These are phyloP conservation scores for Ips typographus DNA, from an alignment of 1,140 invertebrate genomes.

Conservation along the genomic window DNA sequence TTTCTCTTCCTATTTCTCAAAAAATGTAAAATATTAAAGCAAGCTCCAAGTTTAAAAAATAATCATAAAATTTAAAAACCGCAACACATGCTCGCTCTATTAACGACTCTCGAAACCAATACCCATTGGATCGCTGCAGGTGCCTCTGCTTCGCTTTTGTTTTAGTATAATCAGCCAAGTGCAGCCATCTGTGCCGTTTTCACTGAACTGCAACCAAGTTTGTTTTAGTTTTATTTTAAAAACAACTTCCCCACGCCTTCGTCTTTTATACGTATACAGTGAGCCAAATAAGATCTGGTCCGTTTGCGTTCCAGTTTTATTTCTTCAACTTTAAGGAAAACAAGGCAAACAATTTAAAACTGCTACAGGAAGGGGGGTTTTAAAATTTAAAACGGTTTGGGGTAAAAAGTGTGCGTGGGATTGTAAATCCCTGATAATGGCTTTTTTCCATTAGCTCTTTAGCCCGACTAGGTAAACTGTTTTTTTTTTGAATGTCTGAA, in stretches of 20 bases:
- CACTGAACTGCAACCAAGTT: slow-evolving; percentile 25
- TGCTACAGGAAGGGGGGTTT: background rate
- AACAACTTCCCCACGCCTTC: background rate
- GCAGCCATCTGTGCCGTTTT: slow-evolving; percentile 45
- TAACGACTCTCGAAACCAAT: slow-evolving; percentile 41
- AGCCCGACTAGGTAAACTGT: background rate
- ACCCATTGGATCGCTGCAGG: slow-evolving; percentile 39
- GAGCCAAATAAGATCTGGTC: slow-evolving; percentile 10
- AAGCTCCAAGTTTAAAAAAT: too few relatives aligned
- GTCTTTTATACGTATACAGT: slow-evolving; percentile 5
- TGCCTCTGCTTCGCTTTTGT: slow-evolving; percentile 42
- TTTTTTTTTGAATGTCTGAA: background rate
- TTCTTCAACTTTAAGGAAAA: background rate
- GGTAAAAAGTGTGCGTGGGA: background rate
- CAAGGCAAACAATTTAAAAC: background rate
- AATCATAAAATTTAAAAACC: slow-evolving; percentile 4
- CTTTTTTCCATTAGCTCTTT: background rate
- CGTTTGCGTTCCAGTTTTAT: background rate
- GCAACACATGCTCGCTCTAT: slow-evolving; percentile 41
- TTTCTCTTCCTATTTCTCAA: too few relatives aligned
- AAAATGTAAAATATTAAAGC: too few relatives aligned
- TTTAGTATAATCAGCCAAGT: slow-evolving; percentile 37
- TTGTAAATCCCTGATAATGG: background rate
- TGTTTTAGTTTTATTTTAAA: slow-evolving; percentile 30
- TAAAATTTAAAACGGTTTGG: slow-evolving; percentile 1